phyloP scores from a whole-genome alignment of 2,113 vertebrate species.

The Cephalopholis sonnerati region DNA sequence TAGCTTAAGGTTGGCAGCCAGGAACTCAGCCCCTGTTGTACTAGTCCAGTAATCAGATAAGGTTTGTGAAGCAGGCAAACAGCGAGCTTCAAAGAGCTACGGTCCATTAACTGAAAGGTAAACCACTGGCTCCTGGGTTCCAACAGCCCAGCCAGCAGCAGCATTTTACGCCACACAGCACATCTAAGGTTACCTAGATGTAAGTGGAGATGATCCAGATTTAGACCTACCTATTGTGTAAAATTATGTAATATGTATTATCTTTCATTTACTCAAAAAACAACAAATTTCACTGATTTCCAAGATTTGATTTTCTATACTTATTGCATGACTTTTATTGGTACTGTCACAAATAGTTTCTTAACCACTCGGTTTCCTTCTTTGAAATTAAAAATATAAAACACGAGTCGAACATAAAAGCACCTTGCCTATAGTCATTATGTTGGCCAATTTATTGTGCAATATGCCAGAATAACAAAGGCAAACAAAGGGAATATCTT shows the following conservation, averaged over 20 bases:
- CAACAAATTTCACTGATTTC: background rate
- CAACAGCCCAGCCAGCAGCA: constrained; percentile 33
- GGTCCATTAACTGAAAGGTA: constrained; percentile 79
- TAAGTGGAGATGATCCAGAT: constrained; percentile 34
- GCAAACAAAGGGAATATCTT: constrained; percentile 27
- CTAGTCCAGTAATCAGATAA: constrained; percentile 81
- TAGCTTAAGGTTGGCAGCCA: constrained; percentile 67
- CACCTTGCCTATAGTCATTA: background rate
- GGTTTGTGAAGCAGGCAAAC: constrained; percentile 76
- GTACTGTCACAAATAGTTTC: too few relatives aligned
- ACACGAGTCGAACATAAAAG: background rate
- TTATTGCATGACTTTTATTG: background rate
- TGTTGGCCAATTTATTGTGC: background rate
- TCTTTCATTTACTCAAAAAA: constrained; percentile 8
- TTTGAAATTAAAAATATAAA: constrained; percentile 21
- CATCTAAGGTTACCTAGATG: constrained; percentile 49
- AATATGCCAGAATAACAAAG: background rate
- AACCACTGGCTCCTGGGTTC: constrained; percentile 61
- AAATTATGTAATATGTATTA: constrained; percentile 6
- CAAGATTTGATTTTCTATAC: background rate
- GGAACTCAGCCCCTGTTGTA: constrained; percentile 64
- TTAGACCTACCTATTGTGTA: constrained; percentile 11
- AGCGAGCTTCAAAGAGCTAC: constrained; percentile 74
- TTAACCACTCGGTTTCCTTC: background rate
- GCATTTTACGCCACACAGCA: constrained; percentile 35